Conservation (phyloP, 2,888 invertebrate genomes). For the Adela reaumurella region DNA sequence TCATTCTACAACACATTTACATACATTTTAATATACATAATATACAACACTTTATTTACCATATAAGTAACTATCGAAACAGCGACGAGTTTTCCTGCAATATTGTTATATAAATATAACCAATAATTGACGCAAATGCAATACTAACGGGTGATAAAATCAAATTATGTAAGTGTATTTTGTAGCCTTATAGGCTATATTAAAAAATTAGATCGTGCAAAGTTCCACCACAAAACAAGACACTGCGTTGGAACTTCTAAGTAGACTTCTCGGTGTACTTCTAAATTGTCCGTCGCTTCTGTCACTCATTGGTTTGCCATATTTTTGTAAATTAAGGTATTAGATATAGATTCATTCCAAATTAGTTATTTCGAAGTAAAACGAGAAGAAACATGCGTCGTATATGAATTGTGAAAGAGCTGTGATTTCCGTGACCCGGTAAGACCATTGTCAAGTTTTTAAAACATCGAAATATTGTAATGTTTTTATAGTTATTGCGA, state of each 20-base stretch:
- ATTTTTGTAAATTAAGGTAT: constrained; percentile 25
- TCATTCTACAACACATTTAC: not conserved
- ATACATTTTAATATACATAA: not conserved
- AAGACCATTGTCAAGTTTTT: constrained; percentile 39
- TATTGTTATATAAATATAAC: constrained; percentile 9
- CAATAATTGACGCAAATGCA: constrained; percentile 10
- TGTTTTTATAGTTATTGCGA: constrained; percentile 42
- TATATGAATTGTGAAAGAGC: constrained; percentile 51
- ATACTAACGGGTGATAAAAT: constrained; percentile 14
- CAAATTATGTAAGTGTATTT: not conserved
- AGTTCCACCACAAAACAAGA: no score
- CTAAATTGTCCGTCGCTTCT: not conserved
- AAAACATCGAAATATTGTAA: constrained; percentile 43
- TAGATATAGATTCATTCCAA: not conserved
- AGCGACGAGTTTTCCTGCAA: not conserved
- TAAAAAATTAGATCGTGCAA: no score
- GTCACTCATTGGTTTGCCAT: constrained; percentile 27
- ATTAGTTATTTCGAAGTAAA: not conserved
- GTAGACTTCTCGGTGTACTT: not conserved
- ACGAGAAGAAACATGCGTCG: constrained; percentile 38
- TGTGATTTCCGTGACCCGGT: constrained; percentile 49
- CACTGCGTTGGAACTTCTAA: not conserved
- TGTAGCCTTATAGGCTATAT: not conserved
- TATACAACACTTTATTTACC: not conserved
- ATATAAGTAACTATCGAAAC: not conserved